Evolutionary conservation across 2,888 invertebrate genomes (phyloP).

Genomic region (Lasioglossum calceatum): DNA sequence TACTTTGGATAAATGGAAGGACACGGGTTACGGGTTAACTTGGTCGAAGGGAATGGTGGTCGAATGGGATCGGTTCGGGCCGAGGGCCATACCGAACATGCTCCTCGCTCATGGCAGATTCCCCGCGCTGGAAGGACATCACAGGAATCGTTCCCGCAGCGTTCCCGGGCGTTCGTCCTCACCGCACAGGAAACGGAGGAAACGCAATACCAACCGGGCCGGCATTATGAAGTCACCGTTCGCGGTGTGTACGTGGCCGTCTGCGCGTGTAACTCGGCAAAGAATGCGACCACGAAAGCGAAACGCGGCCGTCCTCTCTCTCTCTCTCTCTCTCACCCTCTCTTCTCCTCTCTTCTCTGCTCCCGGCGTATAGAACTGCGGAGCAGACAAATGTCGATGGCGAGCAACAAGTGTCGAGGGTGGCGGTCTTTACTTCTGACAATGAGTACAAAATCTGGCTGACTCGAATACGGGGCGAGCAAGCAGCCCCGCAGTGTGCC

Average conservation of each 20-base stretch:
- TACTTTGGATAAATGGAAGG: background rate
- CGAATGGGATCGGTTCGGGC: background rate
- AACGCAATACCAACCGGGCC: constrained; percentile 30
- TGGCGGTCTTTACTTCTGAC: constrained; percentile 70
- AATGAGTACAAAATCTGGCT: constrained; percentile 72
- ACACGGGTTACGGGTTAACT: background rate
- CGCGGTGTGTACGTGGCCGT: constrained; percentile 2
- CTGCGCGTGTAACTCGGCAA: constrained; percentile 61
- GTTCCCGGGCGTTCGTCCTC: constrained; percentile 22
- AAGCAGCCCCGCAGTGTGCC: background rate
- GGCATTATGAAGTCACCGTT: constrained; percentile 37
- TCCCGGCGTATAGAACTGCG: constrained; percentile 50
- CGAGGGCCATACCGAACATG: background rate
- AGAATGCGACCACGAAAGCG: constrained; percentile 63
- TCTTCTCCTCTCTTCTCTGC: background rate
- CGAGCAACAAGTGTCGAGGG: constrained; percentile 73
- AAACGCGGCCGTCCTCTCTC: constrained; percentile 44
- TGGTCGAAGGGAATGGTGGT: background rate
- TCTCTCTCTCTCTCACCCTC: background rate
- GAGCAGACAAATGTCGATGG: constrained; percentile 73
- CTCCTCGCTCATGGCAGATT: background rate
- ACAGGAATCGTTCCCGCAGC: constrained; percentile 6
- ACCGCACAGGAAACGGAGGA: background rate
- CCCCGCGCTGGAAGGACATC: background rate
- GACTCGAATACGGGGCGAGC: constrained; percentile 59